Percentiles rank a stretch among this genome's conserved stretches.
Evolutionary conservation across 2,797 vertebrate species (phyloP).

Genomic region (Sandelia bainsii): DNA sequence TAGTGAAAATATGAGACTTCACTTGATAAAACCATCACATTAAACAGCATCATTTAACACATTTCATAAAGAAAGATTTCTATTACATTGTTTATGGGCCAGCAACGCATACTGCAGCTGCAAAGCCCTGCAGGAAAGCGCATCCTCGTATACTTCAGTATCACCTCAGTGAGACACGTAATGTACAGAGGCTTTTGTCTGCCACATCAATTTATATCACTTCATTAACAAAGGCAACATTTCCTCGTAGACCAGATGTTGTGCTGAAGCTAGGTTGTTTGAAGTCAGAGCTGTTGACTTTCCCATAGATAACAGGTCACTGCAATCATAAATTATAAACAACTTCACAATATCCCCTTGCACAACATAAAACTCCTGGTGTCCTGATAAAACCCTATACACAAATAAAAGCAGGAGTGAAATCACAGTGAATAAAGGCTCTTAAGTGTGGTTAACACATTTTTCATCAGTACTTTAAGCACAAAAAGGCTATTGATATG

Average conservation of each 20-base stretch:
- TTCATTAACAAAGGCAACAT: conserved; percentile 80
- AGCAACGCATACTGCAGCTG: conserved; percentile 5
- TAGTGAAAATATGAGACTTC: conserved; percentile 34
- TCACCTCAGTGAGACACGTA: conserved; percentile 56
- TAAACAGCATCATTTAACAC: conserved; percentile 65
- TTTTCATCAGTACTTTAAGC: conserved; percentile 1
- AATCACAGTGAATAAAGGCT: conserved; percentile 24
- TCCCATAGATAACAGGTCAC: conserved; percentile 70
- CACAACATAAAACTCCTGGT: conserved; percentile 41
- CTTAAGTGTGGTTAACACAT: conserved; percentile 5
- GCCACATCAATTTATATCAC: conserved; percentile 78
- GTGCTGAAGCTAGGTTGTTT: conserved; percentile 67
- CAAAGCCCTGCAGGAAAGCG: conserved; percentile 36
- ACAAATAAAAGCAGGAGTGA: conserved; percentile 18
- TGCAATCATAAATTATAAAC: conserved; percentile 74
- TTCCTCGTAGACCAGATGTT: conserved; percentile 77
- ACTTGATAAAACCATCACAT: conserved; percentile 53
- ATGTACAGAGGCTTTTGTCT: conserved; percentile 75
- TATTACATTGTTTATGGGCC: conserved; percentile 44
- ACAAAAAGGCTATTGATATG: conserved; percentile 1
- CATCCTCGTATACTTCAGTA: conserved; percentile 41
- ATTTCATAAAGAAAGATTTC: conserved; percentile 49
- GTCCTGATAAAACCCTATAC: conserved; percentile 34
- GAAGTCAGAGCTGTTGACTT: conserved; percentile 74
- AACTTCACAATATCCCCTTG: conserved; percentile 50